phyloP scores from a whole-genome alignment of 2,888 invertebrate genomes.

The Rhagium mordax region DNA sequence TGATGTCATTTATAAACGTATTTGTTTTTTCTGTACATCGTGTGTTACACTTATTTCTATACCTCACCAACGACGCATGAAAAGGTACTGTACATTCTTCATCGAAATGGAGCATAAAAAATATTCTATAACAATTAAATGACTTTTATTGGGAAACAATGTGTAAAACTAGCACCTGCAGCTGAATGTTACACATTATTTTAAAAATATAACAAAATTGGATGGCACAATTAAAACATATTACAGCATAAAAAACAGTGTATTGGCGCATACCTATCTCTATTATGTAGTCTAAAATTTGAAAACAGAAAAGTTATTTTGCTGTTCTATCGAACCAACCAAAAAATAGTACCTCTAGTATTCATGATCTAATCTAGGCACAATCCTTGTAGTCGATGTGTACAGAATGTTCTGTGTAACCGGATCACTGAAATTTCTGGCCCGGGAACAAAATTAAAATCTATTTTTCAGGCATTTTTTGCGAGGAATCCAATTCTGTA shows the following conservation, averaged over 20 bases:
- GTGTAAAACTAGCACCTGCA: slow-evolving; percentile 23
- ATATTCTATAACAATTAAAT: slow-evolving; percentile 47
- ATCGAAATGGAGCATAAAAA: slow-evolving; percentile 61
- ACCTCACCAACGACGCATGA: slow-evolving; percentile 43
- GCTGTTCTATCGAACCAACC: no score
- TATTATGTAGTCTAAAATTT: no score
- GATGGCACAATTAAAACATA: slow-evolving; percentile 35
- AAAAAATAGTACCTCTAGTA: no score
- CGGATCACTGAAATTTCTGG: no score
- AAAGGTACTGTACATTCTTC: slow-evolving; percentile 65
- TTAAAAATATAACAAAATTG: slow-evolving; percentile 34
- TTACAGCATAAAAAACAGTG: slow-evolving; percentile 13
- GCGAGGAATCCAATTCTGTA: no score
- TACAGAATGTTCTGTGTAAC: no score
- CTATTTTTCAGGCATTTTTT: no score
- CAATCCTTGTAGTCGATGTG: no score
- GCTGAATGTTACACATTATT: slow-evolving; percentile 27
- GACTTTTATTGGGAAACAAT: slow-evolving; percentile 17
- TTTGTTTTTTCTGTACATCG: slow-evolving; percentile 17
- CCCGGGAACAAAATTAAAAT: no score
- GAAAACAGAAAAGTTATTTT: no score
- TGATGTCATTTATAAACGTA: neutral
- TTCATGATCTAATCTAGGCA: no score
- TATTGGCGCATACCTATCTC: no score
- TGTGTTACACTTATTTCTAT: neutral